Conservation (phyloP, 2,113 vertebrate genomes). For the Elephas maximus region DNA sequence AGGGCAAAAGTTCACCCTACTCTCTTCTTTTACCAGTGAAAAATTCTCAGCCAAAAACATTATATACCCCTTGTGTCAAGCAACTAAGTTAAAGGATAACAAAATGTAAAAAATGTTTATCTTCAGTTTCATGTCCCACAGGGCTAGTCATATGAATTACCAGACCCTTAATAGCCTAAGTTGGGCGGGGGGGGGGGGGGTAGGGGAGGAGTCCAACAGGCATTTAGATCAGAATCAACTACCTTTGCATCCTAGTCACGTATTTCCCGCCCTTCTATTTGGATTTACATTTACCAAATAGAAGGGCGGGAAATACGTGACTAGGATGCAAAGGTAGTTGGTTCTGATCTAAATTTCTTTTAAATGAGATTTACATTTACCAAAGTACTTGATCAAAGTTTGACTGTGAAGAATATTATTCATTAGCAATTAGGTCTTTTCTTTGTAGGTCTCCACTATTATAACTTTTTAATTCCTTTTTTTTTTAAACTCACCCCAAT, state of each 20-base stretch:
- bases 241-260: neutral
- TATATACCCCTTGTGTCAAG: conserved; percentile 56
- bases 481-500: neutral
- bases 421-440: neutral
- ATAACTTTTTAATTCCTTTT: neutral
- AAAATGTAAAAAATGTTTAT: conserved; percentile 48
- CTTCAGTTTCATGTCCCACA: conserved; percentile 21
- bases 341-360: no score
- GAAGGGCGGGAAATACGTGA: no score
- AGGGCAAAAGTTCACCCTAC: conserved; percentile 83
- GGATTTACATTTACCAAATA: neutral
- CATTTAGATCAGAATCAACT: neutral
- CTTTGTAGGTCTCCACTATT: neutral
- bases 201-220: no score
- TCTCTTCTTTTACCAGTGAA: conserved; percentile 56
- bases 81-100: conserved; percentile 75
- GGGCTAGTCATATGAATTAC: neutral
- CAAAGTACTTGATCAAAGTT: neutral
- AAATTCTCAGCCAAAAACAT: conserved; percentile 49
- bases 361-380: no score
- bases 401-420: neutral
- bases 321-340: no score
- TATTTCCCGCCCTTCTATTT: neutral
- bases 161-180: neutral
- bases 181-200: no score